phyloP scores from a whole-genome alignment of 2,888 invertebrate genomes.

The Diplazon laetatorius region DNA sequence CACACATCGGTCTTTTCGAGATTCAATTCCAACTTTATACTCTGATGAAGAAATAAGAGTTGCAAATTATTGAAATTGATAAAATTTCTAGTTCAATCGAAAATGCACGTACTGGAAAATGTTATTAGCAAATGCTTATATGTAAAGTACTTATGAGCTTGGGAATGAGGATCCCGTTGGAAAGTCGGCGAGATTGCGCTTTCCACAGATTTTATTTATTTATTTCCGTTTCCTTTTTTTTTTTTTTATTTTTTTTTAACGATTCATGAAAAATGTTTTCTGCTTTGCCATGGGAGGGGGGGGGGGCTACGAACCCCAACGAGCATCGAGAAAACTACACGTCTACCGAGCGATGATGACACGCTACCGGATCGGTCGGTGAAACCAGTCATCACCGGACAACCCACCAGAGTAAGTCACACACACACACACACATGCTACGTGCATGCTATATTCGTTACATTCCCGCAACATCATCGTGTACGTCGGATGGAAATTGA shows the following conservation, averaged over 20 bases:
- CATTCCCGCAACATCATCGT: slow-evolving; percentile 20
- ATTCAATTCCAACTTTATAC: no score
- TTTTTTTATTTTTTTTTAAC: neutral
- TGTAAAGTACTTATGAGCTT: neutral
- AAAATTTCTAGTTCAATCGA: slow-evolving; percentile 1
- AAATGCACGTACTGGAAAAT: neutral
- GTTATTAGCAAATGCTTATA: neutral
- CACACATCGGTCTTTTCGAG: no score
- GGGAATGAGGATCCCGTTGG: slow-evolving; percentile 21
- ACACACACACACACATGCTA: neutral
- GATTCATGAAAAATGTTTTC: slow-evolving; percentile 4
- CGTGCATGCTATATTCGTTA: neutral
- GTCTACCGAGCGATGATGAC: slow-evolving; percentile 52
- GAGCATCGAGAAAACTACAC: slow-evolving; percentile 54
- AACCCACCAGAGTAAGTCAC: slow-evolving; percentile 36
- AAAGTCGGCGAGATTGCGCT: slow-evolving; percentile 38
- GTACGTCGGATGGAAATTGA: slow-evolving; percentile 53
- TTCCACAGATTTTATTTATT: slow-evolving; percentile 19
- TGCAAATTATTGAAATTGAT: no score
- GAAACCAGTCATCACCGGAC: slow-evolving; percentile 57
- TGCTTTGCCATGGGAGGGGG: slow-evolving; percentile 2
- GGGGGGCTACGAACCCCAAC: slow-evolving; percentile 17
- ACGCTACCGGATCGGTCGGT: slow-evolving; percentile 56
- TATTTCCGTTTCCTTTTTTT: slow-evolving; percentile 3
- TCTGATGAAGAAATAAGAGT: no score